Percentiles rank a stretch among this genome's conserved stretches.
Evolutionary conservation across 2,888 invertebrate species (phyloP).

Genomic region (Metacarcinus magister): DNA sequence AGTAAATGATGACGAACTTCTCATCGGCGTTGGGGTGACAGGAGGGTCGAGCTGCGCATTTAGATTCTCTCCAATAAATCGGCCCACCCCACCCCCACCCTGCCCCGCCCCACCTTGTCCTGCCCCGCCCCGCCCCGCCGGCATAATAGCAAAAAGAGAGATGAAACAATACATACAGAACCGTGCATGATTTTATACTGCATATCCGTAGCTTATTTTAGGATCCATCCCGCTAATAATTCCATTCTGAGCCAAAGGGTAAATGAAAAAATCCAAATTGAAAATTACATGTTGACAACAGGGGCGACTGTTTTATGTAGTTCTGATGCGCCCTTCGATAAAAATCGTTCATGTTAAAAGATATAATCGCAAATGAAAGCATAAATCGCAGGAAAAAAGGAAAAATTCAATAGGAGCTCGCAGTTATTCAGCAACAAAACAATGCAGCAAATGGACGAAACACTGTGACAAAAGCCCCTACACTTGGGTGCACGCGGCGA

Average conservation of each 20-base stretch:
- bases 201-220: constrained; percentile 76
- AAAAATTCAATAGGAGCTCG: constrained; percentile 72
- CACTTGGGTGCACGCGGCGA: constrained; percentile 65
- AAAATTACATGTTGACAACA: constrained; percentile 75
- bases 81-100: constrained; percentile 13
- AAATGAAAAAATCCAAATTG: constrained; percentile 71
- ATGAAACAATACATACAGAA: constrained; percentile 68
- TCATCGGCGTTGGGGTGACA: constrained; percentile 63
- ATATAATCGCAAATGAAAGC: constrained; percentile 75
- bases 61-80: constrained; percentile 71
- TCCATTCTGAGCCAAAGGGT: constrained; percentile 75
- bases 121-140: constrained; percentile 57
- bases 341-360: constrained; percentile 72
- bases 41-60: constrained; percentile 69
- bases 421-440: constrained; percentile 73
- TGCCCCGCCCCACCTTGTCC: neutral
- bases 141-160: constrained; percentile 66
- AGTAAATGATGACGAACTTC: constrained; percentile 69
- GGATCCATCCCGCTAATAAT: constrained; percentile 76
- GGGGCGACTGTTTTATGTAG: constrained; percentile 62
- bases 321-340: constrained; percentile 69
- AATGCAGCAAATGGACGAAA: constrained; percentile 76
- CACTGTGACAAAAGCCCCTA: constrained; percentile 75
- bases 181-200: constrained; percentile 76
- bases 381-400: constrained; percentile 69